These are phyloP conservation scores for Microcebus ravelobensis DNA, from an alignment of 2,113 vertebrate genomes.

Conservation along the genomic window DNA sequence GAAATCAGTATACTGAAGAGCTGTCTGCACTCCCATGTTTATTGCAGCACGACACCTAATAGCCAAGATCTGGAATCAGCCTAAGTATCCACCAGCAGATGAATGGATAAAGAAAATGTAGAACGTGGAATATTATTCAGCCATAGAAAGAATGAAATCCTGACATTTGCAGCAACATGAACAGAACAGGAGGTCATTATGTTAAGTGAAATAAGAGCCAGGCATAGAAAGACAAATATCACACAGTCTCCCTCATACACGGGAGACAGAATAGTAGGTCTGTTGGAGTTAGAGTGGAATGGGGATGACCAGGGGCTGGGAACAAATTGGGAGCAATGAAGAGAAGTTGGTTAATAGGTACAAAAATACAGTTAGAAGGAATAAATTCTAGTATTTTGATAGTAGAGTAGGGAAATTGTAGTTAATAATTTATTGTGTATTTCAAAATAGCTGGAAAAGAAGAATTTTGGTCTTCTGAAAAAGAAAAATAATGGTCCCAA, in stretches of 20 bases:
- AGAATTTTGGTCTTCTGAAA: not conserved
- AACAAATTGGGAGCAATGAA: not conserved
- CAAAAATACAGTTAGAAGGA: not conserved
- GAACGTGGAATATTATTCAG: not conserved
- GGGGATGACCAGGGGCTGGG: not conserved
- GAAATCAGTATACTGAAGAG: not conserved
- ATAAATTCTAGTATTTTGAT: not conserved
- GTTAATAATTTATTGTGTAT: not conserved
- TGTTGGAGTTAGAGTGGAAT: not conserved
- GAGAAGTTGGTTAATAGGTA: not conserved
- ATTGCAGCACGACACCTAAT: not conserved
- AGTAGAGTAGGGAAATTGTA: not conserved
- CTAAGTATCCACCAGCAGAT: not conserved
- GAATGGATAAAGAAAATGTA: not conserved
- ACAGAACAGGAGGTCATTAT: not conserved
- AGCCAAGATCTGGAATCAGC: not conserved
- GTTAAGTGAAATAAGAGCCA: not conserved
- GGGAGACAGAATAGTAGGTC: not conserved
- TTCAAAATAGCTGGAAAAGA: not conserved
- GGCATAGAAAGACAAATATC: not conserved
- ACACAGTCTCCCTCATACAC: not conserved
- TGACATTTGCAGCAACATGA: not conserved
- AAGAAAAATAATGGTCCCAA: not conserved
- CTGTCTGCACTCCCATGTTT: not conserved
- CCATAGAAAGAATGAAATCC: not conserved